phyloP scores from a whole-genome alignment of 1,140 invertebrate species.

The Tribolium castaneum region DNA sequence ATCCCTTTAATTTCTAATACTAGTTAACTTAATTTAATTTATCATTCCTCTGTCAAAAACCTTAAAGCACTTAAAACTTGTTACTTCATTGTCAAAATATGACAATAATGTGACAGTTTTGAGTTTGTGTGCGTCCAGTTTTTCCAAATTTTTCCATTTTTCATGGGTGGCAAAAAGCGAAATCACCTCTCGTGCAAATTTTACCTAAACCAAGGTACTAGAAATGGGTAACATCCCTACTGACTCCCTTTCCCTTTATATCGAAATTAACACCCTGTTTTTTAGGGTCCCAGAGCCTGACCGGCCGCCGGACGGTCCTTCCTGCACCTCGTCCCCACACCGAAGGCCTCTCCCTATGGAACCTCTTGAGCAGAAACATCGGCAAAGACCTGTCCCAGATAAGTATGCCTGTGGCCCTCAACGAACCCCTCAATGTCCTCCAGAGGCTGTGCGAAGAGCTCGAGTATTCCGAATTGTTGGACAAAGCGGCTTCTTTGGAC shows the following conservation, averaged over 20 bases:
- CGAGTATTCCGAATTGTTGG: conserved; percentile 84
- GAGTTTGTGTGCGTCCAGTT: not conserved
- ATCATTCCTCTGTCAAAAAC: not conserved
- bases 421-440: conserved; percentile 88
- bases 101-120: not conserved
- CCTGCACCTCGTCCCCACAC: conserved; percentile 78
- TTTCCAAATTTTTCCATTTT: not conserved
- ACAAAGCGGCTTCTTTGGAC: conserved; percentile 74
- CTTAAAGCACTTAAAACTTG: not conserved
- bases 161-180: not conserved
- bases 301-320: conserved; percentile 77
- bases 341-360: conserved; percentile 83
- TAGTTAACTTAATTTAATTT: not conserved
- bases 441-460: conserved; percentile 87
- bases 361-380: conserved; percentile 85
- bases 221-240: not conserved
- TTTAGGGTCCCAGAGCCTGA: conserved; percentile 63
- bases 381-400: conserved; percentile 89
- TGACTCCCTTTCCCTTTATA: not conserved
- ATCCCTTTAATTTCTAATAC: too few relatives aligned
- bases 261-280: not conserved
- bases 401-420: conserved; percentile 85
- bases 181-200: not conserved
- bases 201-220: not conserved
- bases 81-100: not conserved